Evolutionary conservation across 2,113 vertebrate species (phyloP).

Genomic region (Bucco capensis): DNA sequence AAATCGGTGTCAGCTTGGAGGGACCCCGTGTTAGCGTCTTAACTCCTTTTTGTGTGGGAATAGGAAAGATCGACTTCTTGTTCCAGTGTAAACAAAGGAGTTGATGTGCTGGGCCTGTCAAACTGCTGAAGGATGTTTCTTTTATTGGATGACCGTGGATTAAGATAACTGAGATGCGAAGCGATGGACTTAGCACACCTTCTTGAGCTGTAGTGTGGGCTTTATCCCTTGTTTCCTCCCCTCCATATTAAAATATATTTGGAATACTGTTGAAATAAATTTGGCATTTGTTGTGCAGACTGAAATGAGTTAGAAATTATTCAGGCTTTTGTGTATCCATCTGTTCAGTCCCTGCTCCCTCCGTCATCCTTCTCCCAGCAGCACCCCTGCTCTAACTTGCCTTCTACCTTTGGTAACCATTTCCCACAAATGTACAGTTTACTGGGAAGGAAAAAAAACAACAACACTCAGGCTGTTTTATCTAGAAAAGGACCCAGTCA

Average conservation of each 20-base stretch:
- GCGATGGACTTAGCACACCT: neutral
- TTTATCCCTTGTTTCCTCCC: neutral
- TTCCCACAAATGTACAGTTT: neutral
- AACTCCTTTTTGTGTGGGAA: neutral
- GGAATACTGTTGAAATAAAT: neutral
- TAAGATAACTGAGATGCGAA: neutral
- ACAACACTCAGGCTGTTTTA: neutral
- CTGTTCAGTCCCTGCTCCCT: neutral
- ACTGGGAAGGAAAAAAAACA: too few relatives aligned
- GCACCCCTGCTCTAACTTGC: neutral
- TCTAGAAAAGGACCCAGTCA: neutral
- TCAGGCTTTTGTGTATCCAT: neutral
- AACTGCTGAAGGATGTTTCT: neutral
- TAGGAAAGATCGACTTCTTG: neutral
- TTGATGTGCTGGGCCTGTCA: neutral
- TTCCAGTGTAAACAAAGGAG: conserved; percentile 43
- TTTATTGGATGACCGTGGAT: conserved; percentile 1
- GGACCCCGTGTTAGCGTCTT: neutral
- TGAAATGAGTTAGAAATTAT: neutral
- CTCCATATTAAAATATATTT: neutral
- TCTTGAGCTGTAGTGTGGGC: neutral
- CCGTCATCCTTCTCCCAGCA: neutral
- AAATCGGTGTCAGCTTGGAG: neutral
- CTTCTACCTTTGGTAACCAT: neutral
- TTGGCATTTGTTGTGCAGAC: neutral